Conservation (phyloP, 2,113 vertebrate species). For the Heptranchias perlo region DNA sequence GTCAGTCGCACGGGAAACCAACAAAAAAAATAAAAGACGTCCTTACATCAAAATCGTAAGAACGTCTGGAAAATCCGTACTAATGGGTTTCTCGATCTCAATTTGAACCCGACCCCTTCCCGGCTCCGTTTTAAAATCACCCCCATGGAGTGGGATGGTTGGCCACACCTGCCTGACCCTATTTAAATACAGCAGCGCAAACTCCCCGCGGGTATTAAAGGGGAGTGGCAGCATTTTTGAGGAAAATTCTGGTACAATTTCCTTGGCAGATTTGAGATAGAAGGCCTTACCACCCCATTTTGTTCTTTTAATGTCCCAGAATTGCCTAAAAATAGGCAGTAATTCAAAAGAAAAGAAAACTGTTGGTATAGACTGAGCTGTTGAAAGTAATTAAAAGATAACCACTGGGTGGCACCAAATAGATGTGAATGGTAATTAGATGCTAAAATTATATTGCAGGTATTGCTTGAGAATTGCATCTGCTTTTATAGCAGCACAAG, state of each 20-base stretch:
- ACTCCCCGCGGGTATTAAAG: neutral
- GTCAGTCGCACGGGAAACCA: no score
- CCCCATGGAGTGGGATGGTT: neutral
- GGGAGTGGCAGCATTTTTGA: neutral
- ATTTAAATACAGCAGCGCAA: neutral
- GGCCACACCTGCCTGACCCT: neutral
- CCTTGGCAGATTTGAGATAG: neutral
- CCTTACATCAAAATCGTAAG: no score
- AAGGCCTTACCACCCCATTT: neutral
- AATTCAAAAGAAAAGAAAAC: neutral
- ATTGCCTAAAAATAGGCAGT: neutral
- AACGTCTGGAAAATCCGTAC: no score
- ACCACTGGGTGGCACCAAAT: constrained; percentile 32
- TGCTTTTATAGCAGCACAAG: neutral
- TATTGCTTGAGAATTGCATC: neutral
- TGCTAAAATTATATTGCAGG: neutral
- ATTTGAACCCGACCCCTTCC: no score
- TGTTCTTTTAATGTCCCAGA: neutral
- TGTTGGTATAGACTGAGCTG: neutral
- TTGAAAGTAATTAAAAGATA: neutral
- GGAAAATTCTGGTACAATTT: neutral
- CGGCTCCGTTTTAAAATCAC: no score
- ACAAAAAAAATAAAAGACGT: no score
- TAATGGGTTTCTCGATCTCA: no score
- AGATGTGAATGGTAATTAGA: neutral